Conservation (phyloP, 2,888 invertebrate genomes). For the Zygaena filipendulae region DNA sequence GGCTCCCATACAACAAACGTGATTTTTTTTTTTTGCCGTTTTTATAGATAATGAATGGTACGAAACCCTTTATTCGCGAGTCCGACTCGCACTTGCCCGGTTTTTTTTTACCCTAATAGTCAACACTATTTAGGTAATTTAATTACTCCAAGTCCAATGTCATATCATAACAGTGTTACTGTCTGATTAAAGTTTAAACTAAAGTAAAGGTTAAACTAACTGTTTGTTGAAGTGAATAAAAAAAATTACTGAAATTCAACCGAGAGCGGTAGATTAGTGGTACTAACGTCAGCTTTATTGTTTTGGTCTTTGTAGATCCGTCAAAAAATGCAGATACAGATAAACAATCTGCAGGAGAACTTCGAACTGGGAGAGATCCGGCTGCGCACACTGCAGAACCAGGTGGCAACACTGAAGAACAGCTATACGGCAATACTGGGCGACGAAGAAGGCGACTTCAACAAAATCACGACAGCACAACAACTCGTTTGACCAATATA, state of each 20-base stretch:
- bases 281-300: no score
- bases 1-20: no score
- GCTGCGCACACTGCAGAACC: constrained; percentile 71
- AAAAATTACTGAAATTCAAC: background rate
- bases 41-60: no score
- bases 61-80: no score
- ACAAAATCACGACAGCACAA: constrained; percentile 18
- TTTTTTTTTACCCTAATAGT: no score
- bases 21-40: no score
- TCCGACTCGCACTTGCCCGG: no score
- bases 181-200: no score
- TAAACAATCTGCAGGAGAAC: constrained; percentile 73
- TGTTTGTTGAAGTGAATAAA: background rate
- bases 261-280: background rate
- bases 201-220: background rate
- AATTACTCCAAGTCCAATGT: no score
- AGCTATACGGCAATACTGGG: constrained; percentile 36
- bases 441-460: constrained; percentile 27
- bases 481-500: no score
- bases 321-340: constrained; percentile 76
- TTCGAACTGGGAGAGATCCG: constrained; percentile 75
- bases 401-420: constrained; percentile 70
- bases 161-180: no score
- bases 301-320: constrained; percentile 62
- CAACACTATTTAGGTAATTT: no score